A percentile compares a stretch with the other conserved stretches of the same genome.
Conservation (phyloP, 2,888 invertebrate species). For the Lepidonotus clava region DNA sequence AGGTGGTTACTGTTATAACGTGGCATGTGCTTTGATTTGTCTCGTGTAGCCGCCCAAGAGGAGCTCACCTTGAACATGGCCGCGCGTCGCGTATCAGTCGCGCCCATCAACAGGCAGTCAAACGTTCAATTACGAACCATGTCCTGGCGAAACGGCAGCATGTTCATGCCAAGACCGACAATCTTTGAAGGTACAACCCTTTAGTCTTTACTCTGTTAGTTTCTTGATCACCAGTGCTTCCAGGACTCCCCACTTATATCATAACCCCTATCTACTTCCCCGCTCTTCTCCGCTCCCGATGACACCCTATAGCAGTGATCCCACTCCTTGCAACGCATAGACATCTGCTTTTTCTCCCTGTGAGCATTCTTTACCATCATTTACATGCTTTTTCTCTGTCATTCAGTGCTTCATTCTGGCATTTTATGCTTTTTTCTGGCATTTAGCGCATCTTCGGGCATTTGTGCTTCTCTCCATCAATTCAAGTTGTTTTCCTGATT, state of each 20-base stretch:
- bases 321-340: too few relatives aligned
- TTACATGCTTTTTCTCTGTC: too few relatives aligned
- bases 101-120: slow-evolving; percentile 77
- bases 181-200: slow-evolving; percentile 61
- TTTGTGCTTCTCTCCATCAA: too few relatives aligned
- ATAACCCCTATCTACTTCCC: not conserved
- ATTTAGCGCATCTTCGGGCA: too few relatives aligned
- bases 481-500: too few relatives aligned
- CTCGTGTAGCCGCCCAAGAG: slow-evolving; percentile 69
- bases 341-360: too few relatives aligned
- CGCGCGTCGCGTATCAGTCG: slow-evolving; percentile 79
- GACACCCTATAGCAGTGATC: not conserved
- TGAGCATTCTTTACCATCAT: too few relatives aligned
- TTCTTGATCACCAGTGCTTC: not conserved
- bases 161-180: slow-evolving; percentile 67
- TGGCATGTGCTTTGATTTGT: slow-evolving; percentile 54
- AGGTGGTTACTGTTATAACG: slow-evolving; percentile 47
- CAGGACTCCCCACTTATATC: not conserved
- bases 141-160: slow-evolving; percentile 79
- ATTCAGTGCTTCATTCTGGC: too few relatives aligned
- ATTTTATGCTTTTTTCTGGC: too few relatives aligned
- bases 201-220: slow-evolving; percentile 18
- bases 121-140: slow-evolving; percentile 78
- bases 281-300: not conserved
- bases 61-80: slow-evolving; percentile 77